phyloP scores from a whole-genome alignment of 1,140 invertebrate genomes.

The Drosophila sturtevanti region DNA sequence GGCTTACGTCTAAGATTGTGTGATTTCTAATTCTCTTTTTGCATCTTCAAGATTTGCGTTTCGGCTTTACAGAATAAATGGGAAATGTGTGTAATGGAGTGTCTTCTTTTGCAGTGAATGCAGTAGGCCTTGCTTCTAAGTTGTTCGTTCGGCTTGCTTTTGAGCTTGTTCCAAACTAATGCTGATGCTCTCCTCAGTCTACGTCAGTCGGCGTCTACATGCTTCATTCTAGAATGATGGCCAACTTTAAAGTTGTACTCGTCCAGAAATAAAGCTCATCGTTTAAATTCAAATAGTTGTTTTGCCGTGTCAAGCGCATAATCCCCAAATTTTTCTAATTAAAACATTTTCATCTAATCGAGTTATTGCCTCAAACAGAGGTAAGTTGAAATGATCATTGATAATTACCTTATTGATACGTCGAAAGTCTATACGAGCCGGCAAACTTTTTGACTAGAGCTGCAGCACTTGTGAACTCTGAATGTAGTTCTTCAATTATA shows the following conservation, averaged over 20 bases:
- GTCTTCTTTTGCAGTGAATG: too few relatives aligned
- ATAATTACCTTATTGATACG: constrained; percentile 8
- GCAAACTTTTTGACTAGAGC: constrained; percentile 16
- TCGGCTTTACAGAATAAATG: too few relatives aligned
- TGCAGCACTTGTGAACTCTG: constrained; percentile 1
- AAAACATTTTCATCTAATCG: too few relatives aligned
- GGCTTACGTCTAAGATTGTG: too few relatives aligned
- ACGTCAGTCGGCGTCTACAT: not conserved
- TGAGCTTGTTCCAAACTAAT: not conserved
- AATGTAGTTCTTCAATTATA: constrained; percentile 9
- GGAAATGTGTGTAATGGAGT: too few relatives aligned
- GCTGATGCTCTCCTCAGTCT: not conserved
- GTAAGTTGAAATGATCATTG: constrained; percentile 6
- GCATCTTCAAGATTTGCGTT: too few relatives aligned
- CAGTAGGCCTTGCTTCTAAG: too few relatives aligned
- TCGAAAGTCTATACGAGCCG: constrained; percentile 3
- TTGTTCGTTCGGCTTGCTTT: not conserved
- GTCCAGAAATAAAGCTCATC: too few relatives aligned
- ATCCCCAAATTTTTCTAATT: too few relatives aligned
- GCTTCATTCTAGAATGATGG: not conserved
- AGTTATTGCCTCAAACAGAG: constrained; percentile 9
- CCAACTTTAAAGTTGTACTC: not conserved
- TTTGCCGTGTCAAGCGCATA: too few relatives aligned
- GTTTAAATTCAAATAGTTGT: too few relatives aligned
- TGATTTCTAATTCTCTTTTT: too few relatives aligned